Conservation (phyloP, 2,888 invertebrate genomes). For the Dastarcus helophoroides region DNA sequence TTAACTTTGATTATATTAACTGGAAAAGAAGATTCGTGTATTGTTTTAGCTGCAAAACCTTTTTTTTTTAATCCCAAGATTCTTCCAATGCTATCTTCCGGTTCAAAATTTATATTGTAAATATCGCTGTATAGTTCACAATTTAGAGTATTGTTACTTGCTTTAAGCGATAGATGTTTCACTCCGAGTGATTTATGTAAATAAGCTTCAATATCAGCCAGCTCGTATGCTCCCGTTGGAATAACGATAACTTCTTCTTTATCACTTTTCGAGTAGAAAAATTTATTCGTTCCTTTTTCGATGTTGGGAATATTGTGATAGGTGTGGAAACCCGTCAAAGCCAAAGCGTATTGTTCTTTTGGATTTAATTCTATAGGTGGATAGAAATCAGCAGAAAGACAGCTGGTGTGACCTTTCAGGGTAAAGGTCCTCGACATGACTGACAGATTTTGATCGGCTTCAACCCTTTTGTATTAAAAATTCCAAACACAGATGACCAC, state of each 20-base stretch:
- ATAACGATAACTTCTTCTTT: slow-evolving; percentile 12
- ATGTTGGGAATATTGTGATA: slow-evolving; percentile 11
- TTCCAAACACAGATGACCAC: no score
- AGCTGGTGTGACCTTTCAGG: slow-evolving; percentile 6
- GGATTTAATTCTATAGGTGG: slow-evolving; percentile 10
- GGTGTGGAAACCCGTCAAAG: slow-evolving; percentile 10
- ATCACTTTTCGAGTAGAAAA: slow-evolving; percentile 13
- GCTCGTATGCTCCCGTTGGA: slow-evolving; percentile 6
- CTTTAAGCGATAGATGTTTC: no score
- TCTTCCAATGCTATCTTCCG: slow-evolving; percentile 1
- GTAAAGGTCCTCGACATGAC: slow-evolving; percentile 7
- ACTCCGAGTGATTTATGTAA: slow-evolving; percentile 1
- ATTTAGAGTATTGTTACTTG: slow-evolving; percentile 6
- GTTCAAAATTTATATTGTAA: slow-evolving; percentile 2
- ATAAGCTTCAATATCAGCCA: slow-evolving; percentile 6
- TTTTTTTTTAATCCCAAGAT: slow-evolving; percentile 6
- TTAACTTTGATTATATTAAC: slow-evolving; percentile 16
- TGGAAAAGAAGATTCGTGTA: slow-evolving; percentile 15
- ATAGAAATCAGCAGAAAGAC: slow-evolving; percentile 6
- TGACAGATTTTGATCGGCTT: no score
- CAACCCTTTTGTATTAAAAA: no score
- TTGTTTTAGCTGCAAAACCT: slow-evolving; percentile 6
- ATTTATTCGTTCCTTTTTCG: slow-evolving; percentile 12
- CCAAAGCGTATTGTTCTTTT: slow-evolving; percentile 8
- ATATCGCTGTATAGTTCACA: slow-evolving; percentile 1